Evolutionary conservation across 2,113 vertebrate species (phyloP).

Genomic region (Harpagus bidentatus): DNA sequence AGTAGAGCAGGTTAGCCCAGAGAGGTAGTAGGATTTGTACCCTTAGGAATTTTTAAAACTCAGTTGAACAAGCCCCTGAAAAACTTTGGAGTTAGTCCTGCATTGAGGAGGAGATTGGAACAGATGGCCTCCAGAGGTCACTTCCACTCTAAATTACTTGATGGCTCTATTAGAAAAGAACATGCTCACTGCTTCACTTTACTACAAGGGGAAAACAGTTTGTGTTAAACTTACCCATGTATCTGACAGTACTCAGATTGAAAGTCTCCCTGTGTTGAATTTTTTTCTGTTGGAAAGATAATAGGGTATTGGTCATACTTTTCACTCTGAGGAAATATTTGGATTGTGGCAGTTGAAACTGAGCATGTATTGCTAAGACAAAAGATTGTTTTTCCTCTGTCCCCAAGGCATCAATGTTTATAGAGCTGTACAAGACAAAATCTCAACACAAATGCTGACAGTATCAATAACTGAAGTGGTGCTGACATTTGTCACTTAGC

Average conservation of each 20-base stretch:
- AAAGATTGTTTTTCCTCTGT: not conserved
- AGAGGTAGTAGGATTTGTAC: not conserved
- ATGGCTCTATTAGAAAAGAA: not conserved
- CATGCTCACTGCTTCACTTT: not conserved
- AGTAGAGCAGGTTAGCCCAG: not conserved
- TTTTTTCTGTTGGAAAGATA: not conserved
- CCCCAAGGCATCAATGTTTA: not conserved
- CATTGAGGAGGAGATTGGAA: not conserved
- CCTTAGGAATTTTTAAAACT: not conserved
- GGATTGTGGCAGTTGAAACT: not conserved
- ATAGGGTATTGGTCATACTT: not conserved
- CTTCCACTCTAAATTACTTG: not conserved
- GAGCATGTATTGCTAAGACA: not conserved
- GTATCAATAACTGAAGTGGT: not conserved
- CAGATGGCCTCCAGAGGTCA: constrained; percentile 1
- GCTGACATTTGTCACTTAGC: not conserved
- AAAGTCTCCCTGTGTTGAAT: not conserved
- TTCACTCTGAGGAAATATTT: not conserved
- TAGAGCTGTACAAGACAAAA: not conserved
- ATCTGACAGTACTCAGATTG: not conserved
- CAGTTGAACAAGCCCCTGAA: not conserved
- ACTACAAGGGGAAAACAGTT: not conserved
- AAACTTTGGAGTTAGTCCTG: not conserved
- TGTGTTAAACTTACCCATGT: not conserved
- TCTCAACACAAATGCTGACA: not conserved